Evolutionary conservation across 2,888 invertebrate genomes (phyloP), one percentile per base, ranked within the genome.

Genomic region (Rosalia funebris): DNA sequence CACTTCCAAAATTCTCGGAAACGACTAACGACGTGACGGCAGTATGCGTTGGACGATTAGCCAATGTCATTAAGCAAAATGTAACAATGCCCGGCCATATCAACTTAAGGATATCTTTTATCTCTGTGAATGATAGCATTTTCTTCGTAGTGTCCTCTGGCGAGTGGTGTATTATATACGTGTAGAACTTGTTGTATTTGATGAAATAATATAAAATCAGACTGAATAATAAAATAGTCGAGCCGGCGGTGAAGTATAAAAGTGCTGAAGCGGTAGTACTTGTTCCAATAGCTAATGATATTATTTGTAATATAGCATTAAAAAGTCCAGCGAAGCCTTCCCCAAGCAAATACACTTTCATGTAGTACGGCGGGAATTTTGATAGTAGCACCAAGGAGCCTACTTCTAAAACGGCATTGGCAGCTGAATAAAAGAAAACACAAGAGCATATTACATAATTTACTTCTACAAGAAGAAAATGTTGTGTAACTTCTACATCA

Each of bases 391-490:
- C 34, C 5, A 34, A n/a, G 5, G 34, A n/a, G 11, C 34, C 11
- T 2, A 34, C 11, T 34, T 62, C 57, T 16, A 25, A 48, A 1
- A 57, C 57, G 0, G 52, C 53, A 17, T 53, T 19, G 41, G 57
- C 53, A 47, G 53, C 57, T 5, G 48, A 55, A 1, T 17, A 20
- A 42, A 39, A 20, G 1, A 37, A 37, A 37, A 37, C 39, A 37
- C 37, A 52, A 31, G 5, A 41, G 1, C 1, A 39, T n/a, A n/a
- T n/a, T n/a, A n/a, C n/a, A n/a, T n/a, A n/a, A n/a, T n/a, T n/a
- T n/a, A n/a, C n/a, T n/a, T n/a, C n/a, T 16, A 17, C 5, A 44
- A 44, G n/a, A n/a, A n/a, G n/a, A n/a, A n/a, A n/a, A n/a, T n/a
- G n/a, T n/a, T n/a, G n/a, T n/a, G n/a, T n/a, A n/a, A n/a, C n/a